A percentile compares a stretch with the other conserved stretches of the same genome.
These are phyloP conservation scores for Clarias laeviceps DNA, from an alignment of 2,797 vertebrate species.

Conservation along the genomic window DNA sequence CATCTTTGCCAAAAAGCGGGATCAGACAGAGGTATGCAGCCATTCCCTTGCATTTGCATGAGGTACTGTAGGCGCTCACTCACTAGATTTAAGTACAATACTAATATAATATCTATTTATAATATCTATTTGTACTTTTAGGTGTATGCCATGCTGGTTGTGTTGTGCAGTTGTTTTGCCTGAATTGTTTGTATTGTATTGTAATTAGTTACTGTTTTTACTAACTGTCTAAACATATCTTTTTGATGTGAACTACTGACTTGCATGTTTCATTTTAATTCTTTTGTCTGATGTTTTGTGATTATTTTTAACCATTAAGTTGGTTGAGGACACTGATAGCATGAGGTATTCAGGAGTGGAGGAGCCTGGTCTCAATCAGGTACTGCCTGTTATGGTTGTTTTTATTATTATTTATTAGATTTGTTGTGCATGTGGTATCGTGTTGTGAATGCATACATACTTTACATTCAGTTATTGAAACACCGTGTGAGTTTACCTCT, in stretches of 20 bases:
- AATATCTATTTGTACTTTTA: neutral
- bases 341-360: conserved; percentile 85
- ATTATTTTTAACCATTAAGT: conserved; percentile 81
- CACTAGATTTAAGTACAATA: neutral
- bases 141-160: neutral
- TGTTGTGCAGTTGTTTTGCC: conserved; percentile 1
- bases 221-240: conserved; percentile 46
- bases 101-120: too few species aligned
- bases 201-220: conserved; percentile 29
- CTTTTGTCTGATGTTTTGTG: conserved; percentile 73
- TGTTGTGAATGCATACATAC: neutral
- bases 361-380: conserved; percentile 83
- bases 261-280: conserved; percentile 70
- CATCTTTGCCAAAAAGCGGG: conserved; percentile 91
- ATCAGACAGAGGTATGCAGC: conserved; percentile 81
- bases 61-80: too few species aligned
- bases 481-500: neutral
- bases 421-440: neutral
- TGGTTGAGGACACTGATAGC: conserved; percentile 84
- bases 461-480: neutral
- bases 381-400: conserved; percentile 66
- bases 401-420: neutral
- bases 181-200: neutral
- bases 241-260: conserved; percentile 65
- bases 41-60: neutral